Evolutionary conservation across 2,113 vertebrate genomes (phyloP).

Genomic region (Xerus inauris): DNA sequence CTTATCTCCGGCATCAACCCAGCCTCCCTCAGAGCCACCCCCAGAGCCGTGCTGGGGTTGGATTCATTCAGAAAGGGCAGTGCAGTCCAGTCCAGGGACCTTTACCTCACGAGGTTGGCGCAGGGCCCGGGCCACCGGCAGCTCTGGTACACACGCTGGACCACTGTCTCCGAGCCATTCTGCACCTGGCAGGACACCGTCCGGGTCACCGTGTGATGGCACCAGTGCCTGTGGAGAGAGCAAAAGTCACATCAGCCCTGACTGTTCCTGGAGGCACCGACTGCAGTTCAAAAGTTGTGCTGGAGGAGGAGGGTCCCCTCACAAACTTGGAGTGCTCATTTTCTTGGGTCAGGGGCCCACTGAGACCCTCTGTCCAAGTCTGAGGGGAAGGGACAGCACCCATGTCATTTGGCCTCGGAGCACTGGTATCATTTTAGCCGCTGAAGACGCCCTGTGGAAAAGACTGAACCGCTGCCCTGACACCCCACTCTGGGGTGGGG

Average conservation of each 20-base stretch:
- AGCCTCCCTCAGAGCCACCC: background rate
- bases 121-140: slow-evolving; percentile 97
- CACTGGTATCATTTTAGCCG: background rate
- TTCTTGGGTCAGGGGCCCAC: background rate
- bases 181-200: slow-evolving; percentile 96
- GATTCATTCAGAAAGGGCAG: background rate
- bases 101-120: slow-evolving; percentile 95
- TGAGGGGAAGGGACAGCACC: background rate
- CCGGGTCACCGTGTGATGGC: slow-evolving; percentile 93
- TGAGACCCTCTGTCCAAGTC: background rate
- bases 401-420: background rate
- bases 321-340: background rate
- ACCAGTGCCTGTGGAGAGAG: slow-evolving; percentile 93
- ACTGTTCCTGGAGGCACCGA: background rate
- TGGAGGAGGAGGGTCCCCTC: too few species aligned
- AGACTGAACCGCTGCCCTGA: background rate
- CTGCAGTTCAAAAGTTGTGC: fast-evolving
- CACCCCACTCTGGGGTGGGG: background rate
- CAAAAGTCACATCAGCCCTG: slow-evolving; percentile 26
- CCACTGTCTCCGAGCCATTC: slow-evolving; percentile 94
- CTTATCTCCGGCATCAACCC: background rate
- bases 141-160: slow-evolving; percentile 96
- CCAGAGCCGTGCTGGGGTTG: background rate
- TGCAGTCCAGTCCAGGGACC: background rate
- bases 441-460: background rate